Evolutionary conservation across 2,888 invertebrate species (phyloP).

Genomic region (Argyresthia goedartella): DNA sequence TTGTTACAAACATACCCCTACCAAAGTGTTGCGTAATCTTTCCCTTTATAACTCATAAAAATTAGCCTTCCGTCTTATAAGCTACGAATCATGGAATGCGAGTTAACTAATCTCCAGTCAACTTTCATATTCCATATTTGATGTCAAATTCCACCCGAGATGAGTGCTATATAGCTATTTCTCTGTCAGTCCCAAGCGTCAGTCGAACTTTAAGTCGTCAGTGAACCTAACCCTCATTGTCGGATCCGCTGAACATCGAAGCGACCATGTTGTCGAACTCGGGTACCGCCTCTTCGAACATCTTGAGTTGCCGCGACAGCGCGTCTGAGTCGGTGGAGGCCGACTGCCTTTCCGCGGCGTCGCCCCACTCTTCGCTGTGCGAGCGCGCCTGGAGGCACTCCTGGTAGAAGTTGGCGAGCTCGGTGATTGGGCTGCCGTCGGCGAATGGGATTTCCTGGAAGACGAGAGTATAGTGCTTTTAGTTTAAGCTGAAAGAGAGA

Average conservation of each 20-base stretch:
- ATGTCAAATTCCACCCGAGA: too few relatives aligned
- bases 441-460: slow-evolving; percentile 85
- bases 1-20: too few relatives aligned
- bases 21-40: too few relatives aligned
- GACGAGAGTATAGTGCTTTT: not conserved
- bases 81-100: too few relatives aligned
- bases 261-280: slow-evolving; percentile 84
- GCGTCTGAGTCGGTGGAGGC: slow-evolving; percentile 56
- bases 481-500: too few relatives aligned
- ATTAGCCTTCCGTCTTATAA: too few relatives aligned
- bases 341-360: slow-evolving; percentile 18
- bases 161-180: too few relatives aligned
- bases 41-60: too few relatives aligned
- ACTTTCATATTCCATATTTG: too few relatives aligned
- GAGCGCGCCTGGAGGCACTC: slow-evolving; percentile 80
- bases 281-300: slow-evolving; percentile 80
- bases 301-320: slow-evolving; percentile 78
- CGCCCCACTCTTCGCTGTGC: slow-evolving; percentile 40
- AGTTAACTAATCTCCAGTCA: too few relatives aligned
- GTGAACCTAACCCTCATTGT: slow-evolving; percentile 16
- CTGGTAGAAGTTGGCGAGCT: slow-evolving; percentile 83
- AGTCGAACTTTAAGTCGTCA: too few relatives aligned
- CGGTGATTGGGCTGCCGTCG: slow-evolving; percentile 77
- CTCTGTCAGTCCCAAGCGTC: too few relatives aligned
- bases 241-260: slow-evolving; percentile 72